Base-by-base conservation (phyloP, 2,888 invertebrate species). In the Acronicta aceris region DNA sequence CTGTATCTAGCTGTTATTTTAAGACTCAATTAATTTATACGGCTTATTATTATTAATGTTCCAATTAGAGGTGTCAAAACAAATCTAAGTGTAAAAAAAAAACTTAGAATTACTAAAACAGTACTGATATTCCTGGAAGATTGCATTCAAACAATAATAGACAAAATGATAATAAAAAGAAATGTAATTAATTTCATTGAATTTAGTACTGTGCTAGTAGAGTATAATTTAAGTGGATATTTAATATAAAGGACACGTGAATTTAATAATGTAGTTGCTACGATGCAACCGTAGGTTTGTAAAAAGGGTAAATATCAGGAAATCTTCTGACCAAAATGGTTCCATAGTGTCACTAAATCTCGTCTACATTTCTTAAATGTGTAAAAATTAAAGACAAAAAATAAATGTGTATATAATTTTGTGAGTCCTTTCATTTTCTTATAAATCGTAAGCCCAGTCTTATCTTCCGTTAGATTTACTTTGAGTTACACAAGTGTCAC, bases 331-430 rank as follows among this genome's bases (percentile, higher is more conserved):
- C 59, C 66, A 64, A 57, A 61, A 38, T 65, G 71, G 73, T 67
- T 47, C 52, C 49, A 70, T 70, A 59, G 55, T 76, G 76, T 79
- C 75, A 79, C 76, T 81, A 78, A 81, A 76, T 82, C 81, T 82
- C 78, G 73, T 79, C 76, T 67, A 75, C 76, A 73, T 82, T 71
- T 76, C 82, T 82, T 83, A 72, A 69, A 74, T 82, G 80, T 83
- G 81, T 87, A 81, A 83, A 84, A 87, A 81, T 79, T 82, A 82
- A 82, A 83, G 80, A 82, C 79, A 86, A 84, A 85, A 85, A 83
- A 87, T 88, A 87, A 86, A 87, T 84, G 85, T 84, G 85, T 86
- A 86, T 82, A 78, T 78, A 81, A 81, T 76, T 62, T 52, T 50
- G 25, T 40, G 6, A 43, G 41, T 33, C 52, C 13, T 36, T 65